Conservation (phyloP, 2,888 invertebrate species). For the Troides helena region DNA sequence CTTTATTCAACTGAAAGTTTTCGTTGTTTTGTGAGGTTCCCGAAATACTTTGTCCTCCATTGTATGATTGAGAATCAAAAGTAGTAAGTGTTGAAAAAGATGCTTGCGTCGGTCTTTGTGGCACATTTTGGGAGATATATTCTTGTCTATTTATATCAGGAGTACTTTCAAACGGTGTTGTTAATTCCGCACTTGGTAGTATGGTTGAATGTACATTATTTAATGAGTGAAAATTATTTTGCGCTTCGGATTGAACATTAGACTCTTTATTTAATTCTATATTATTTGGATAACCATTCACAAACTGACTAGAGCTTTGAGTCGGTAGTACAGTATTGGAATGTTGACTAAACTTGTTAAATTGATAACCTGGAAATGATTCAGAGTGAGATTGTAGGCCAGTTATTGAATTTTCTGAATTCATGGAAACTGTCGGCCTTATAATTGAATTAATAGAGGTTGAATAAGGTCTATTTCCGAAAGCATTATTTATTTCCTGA, state of each 20-base stretch:
- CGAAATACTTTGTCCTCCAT: constrained; percentile 3
- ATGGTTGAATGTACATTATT: constrained; percentile 35
- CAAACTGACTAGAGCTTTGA: not conserved
- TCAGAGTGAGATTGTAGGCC: not conserved
- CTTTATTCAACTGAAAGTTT: constrained; percentile 28
- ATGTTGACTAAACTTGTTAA: constrained; percentile 2
- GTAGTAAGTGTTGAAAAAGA: constrained; percentile 1
- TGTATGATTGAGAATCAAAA: constrained; percentile 19
- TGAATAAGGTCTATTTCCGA: constrained; percentile 24
- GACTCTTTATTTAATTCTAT: constrained; percentile 2
- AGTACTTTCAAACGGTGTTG: constrained; percentile 48
- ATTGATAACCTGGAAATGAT: not conserved
- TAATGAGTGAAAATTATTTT: constrained; percentile 1
- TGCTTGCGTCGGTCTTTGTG: constrained; percentile 6
- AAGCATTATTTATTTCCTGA: constrained; percentile 9
- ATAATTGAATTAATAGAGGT: constrained; percentile 18
- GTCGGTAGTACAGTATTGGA: not conserved
- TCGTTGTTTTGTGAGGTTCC: constrained; percentile 25
- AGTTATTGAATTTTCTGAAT: constrained; percentile 1
- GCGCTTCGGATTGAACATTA: constrained; percentile 8
- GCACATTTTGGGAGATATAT: not conserved
- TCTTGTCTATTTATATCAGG: constrained; percentile 1
- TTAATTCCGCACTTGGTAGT: constrained; percentile 49
- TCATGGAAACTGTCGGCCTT: constrained; percentile 9
- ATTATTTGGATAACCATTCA: constrained; percentile 2